A percentile compares a stretch with the other conserved stretches of the same genome.
Evolutionary conservation across 2,113 vertebrate species (phyloP).

Genomic region (Rutilus rutilus): DNA sequence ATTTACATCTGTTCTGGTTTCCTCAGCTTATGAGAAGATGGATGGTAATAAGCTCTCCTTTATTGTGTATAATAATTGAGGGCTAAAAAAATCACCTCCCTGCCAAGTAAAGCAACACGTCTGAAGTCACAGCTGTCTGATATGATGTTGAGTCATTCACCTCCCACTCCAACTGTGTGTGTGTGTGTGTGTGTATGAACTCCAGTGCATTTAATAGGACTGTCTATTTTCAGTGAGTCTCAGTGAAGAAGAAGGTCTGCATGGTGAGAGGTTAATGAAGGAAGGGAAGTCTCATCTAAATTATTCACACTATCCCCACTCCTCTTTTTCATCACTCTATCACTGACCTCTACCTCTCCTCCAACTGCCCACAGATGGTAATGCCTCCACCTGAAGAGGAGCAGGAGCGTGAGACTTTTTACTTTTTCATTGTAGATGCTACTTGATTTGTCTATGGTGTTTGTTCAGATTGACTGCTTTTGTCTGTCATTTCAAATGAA

Average conservation of each 20-base stretch:
- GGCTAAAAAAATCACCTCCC: slow-evolving; percentile 12
- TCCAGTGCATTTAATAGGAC: slow-evolving; percentile 3
- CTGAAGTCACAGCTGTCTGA: slow-evolving; percentile 39
- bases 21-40: background rate
- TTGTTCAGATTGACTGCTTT: background rate
- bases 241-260: background rate
- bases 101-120: slow-evolving; percentile 26
- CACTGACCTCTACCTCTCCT: slow-evolving; percentile 42
- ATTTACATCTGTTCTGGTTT: background rate
- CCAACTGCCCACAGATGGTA: slow-evolving; percentile 31
- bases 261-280: slow-evolving; percentile 41
- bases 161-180: slow-evolving; percentile 25
- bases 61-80: background rate
- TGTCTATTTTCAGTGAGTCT: slow-evolving; percentile 22
- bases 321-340: slow-evolving; percentile 45
- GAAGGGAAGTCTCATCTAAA: slow-evolving; percentile 40
- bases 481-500: background rate
- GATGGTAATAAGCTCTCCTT: slow-evolving; percentile 24
- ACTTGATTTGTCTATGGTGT: background rate
- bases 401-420: background rate
- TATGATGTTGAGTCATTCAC: slow-evolving; percentile 42
- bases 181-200: background rate
- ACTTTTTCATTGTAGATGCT: no score
- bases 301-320: slow-evolving; percentile 55
- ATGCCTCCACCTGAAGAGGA: slow-evolving; percentile 26